These are phyloP conservation scores for Myotis lucifugus DNA, from an alignment of 2,113 vertebrate species.

Conservation along the genomic window DNA sequence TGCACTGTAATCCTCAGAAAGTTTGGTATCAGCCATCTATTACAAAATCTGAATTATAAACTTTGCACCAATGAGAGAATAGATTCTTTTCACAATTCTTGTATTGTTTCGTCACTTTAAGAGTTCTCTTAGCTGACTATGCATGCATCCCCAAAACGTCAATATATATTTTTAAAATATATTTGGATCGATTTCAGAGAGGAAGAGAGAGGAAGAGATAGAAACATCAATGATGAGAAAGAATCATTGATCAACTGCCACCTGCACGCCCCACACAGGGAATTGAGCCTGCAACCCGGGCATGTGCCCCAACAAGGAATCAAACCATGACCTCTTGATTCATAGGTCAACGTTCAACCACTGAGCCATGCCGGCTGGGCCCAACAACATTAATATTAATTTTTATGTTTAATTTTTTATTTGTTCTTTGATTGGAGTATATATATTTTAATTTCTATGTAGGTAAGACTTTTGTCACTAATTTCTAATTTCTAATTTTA, in stretches of 20 bases:
- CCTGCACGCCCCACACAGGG: no score
- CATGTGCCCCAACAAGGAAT: no score
- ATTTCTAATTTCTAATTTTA: constrained; percentile 7
- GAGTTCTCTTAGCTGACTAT: neutral
- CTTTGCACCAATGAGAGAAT: neutral
- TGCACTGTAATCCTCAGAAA: neutral
- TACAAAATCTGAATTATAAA: neutral
- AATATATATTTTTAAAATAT: neutral
- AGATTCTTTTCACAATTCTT: neutral
- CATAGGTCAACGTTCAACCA: no score
- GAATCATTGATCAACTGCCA: no score
- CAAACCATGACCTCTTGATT: no score
- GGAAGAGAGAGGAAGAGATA: no score
- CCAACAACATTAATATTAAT: neutral
- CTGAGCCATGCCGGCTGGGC: no score
- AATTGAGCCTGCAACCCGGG: no score
- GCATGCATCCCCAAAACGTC: neutral
- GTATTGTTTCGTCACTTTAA: neutral
- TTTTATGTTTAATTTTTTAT: neutral
- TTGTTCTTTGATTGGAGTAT: neutral
- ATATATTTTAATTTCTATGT: neutral
- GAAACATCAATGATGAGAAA: no score
- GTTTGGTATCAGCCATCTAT: neutral
- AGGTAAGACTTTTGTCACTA: neutral
- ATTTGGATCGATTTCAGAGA: no score